Evolutionary conservation across 2,113 vertebrate genomes (phyloP), one percentile per base, ranked within the genome.

Genomic region (Myodes glareolus): DNA sequence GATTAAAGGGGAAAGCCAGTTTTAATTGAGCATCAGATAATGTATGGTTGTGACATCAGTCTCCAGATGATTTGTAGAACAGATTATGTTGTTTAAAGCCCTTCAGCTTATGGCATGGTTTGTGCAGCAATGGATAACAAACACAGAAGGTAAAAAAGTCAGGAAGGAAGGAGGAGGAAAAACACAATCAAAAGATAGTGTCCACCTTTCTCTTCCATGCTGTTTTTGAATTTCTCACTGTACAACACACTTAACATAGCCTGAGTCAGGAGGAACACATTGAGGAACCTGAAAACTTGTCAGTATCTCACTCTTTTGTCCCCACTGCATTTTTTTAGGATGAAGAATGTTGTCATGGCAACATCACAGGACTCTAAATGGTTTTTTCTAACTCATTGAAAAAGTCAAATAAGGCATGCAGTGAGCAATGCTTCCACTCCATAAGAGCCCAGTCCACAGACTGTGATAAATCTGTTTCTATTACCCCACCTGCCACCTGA

Each of bases 301-400:
- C 72, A 19, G 10, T 23, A 10, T 88, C 47, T 94, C 81, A 39
- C 42, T 63, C 55, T 16, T 93, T 72, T 81, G 65, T 87, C 23
- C 61, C 70, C 8, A 5, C 31, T 47, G 7, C 39, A 58, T 77
- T 42, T 67, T 85, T 92, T 95, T 50, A 68, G 77, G 89, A 23
- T 39, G 47, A 96, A 84, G 47, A 95, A 84, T 88, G 87, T 97
- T 94, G 73, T 96, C 96, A 55, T 88, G 73, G 78, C 87, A 97
- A 95, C 94, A 78, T 87, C 87, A 88, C n/a, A 45, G 78, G 68
- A 87, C 95, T 96, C 77, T 70, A 92, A 96, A 76, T 90, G 61
- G 93, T 91, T 95, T 88, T 70, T 96, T 93, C 90, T 97, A 92
- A 93, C 97, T 96, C 78, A 84, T 27, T 67, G 68, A 94, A 94